Conservation (phyloP, 2,113 vertebrate species). For the Brachirus orientalis region DNA sequence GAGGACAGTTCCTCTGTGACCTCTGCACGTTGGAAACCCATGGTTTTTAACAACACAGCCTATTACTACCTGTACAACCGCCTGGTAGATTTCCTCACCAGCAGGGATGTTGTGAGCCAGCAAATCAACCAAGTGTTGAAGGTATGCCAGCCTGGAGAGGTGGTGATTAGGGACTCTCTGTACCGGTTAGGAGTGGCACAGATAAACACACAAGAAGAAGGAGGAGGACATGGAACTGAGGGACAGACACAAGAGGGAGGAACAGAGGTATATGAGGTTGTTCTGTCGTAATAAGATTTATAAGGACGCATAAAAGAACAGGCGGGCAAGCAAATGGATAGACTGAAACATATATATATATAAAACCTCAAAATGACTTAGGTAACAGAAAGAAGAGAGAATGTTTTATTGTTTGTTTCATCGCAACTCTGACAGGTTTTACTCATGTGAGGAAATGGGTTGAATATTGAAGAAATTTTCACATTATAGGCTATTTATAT, state of each 20-base stretch:
- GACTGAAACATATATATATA: too few relatives aligned
- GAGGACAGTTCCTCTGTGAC: conserved; percentile 20
- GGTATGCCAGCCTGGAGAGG: conserved; percentile 94
- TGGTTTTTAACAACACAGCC: conserved; percentile 90
- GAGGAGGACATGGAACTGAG: conserved; percentile 53
- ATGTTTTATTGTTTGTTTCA: too few relatives aligned
- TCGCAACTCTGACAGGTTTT: background rate
- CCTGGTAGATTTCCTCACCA: conserved; percentile 94
- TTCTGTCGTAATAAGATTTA: conserved; percentile 35
- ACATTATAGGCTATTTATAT: background rate
- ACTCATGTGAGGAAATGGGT: background rate
- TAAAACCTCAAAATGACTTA: background rate
- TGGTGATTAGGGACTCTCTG: conserved; percentile 93
- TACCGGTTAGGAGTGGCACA: conserved; percentile 96
- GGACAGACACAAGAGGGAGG: conserved; percentile 66
- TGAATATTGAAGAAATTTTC: background rate
- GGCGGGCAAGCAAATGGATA: background rate
- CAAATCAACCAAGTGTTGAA: conserved; percentile 93
- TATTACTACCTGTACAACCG: conserved; percentile 99
- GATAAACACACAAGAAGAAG: conserved; percentile 85
- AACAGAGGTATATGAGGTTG: conserved; percentile 65
- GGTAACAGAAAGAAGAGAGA: background rate
- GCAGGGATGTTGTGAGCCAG: conserved; percentile 91
- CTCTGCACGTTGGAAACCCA: conserved; percentile 69
- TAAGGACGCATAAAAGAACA: background rate